Evolutionary conservation across 2,797 vertebrate species (phyloP).

Genomic region (Platyrinchus mystaceus): DNA sequence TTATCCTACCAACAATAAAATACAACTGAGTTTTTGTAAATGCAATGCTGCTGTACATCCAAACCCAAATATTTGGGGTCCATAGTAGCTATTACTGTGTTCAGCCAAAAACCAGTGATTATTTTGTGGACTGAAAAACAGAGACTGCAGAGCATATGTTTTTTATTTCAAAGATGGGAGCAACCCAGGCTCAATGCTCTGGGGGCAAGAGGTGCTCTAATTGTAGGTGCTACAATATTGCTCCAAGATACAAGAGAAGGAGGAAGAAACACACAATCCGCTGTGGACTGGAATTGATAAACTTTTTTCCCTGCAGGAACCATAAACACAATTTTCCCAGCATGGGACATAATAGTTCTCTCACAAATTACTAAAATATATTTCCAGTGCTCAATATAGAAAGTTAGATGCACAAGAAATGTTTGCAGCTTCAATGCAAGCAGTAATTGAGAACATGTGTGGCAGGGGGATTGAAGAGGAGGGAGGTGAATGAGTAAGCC

Average conservation of each 20-base stretch:
- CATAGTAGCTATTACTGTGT: not conserved
- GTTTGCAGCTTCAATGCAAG: constrained; percentile 12
- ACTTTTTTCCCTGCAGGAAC: constrained; percentile 42
- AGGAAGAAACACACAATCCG: not conserved
- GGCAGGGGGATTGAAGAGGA: not conserved
- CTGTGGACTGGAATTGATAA: constrained; percentile 2
- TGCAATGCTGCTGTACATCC: not conserved
- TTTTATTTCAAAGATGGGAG: constrained; percentile 12
- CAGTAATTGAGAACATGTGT: constrained; percentile 49
- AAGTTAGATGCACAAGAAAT: constrained; percentile 11
- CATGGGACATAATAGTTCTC: constrained; percentile 24
- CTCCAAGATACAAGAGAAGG: constrained; percentile 1
- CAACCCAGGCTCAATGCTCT: not conserved
- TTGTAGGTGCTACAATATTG: not conserved
- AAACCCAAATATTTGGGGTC: not conserved
- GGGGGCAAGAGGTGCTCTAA: not conserved
- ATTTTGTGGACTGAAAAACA: constrained; percentile 26
- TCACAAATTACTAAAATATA: constrained; percentile 26
- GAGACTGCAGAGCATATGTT: not conserved
- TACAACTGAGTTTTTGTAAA: not conserved
- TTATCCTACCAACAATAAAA: not conserved
- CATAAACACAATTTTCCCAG: constrained; percentile 39
- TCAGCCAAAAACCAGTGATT: not conserved
- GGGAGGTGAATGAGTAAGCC: not conserved
- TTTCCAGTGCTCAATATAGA: constrained; percentile 24